Conservation (phyloP, 2,888 invertebrate genomes). For the Ernsta delagoae region DNA sequence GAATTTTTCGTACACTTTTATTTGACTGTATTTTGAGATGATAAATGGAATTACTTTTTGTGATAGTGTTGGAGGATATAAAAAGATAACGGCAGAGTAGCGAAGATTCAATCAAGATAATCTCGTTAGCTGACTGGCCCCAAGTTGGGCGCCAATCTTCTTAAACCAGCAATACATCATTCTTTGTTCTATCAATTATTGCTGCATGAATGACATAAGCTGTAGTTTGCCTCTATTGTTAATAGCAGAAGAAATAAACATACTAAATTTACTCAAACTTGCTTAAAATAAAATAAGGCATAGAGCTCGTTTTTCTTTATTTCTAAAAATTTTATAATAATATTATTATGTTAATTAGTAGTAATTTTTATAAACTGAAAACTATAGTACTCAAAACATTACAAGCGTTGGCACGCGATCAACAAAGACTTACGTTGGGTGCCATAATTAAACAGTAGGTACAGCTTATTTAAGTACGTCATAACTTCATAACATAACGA, state of each 20-base stretch:
- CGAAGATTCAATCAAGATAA: conserved; percentile 15
- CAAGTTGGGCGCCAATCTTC: conserved; percentile 55
- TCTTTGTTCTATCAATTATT: conserved; percentile 25
- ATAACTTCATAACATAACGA: background rate
- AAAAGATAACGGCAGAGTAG: background rate
- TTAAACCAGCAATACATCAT: conserved; percentile 37
- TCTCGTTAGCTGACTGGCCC: conserved; percentile 38
- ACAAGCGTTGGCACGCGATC: conserved; percentile 24
- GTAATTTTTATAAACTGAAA: too few species aligned
- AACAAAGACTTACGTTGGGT: conserved; percentile 21
- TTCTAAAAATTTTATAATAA: too few species aligned
- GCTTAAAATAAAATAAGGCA: too few species aligned
- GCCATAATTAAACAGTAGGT: conserved; percentile 12
- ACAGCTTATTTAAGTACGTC: conserved; percentile 46
- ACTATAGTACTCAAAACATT: background rate
- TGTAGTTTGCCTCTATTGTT: background rate
- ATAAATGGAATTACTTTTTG: too few species aligned
- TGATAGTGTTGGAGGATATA: too few species aligned
- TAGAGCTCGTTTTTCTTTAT: too few species aligned
- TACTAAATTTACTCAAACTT: too few species aligned
- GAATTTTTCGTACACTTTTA: too few species aligned
- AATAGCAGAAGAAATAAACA: too few species aligned
- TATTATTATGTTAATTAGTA: too few species aligned
- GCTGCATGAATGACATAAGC: background rate
- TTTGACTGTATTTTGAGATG: too few species aligned